phyloP scores from a whole-genome alignment of 2,113 vertebrate species.

The Upupa epops region DNA sequence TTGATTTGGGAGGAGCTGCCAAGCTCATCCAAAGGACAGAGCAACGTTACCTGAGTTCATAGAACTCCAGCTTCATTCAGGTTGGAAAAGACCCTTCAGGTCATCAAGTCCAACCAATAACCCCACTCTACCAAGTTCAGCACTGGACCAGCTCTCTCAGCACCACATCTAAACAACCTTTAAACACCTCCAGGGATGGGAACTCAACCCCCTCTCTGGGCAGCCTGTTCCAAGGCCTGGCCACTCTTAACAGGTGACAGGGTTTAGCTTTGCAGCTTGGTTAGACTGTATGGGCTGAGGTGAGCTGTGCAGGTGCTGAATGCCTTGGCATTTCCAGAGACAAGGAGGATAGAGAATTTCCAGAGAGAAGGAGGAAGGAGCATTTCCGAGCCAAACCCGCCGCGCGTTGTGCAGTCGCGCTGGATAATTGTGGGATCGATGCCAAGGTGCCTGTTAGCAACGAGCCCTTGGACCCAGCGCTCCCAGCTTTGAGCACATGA shows the following conservation, averaged over 20 bases:
- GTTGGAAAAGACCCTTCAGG: no score
- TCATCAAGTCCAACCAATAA: no score
- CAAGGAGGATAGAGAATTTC: not conserved
- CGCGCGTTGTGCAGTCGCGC: not conserved
- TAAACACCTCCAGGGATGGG: no score
- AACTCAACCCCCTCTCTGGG: no score
- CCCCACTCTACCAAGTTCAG: no score
- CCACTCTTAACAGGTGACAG: not conserved
- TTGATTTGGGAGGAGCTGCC: not conserved
- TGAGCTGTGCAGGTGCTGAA: not conserved
- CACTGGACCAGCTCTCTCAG: no score
- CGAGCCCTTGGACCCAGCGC: not conserved
- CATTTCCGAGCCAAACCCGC: not conserved
- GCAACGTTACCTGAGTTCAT: not conserved
- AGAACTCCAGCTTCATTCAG: no score
- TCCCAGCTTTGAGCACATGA: not conserved
- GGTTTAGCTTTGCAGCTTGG: not conserved
- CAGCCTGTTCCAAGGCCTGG: no score
- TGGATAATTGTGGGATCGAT: not conserved
- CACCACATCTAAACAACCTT: no score
- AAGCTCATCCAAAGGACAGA: not conserved
- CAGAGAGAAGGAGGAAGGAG: not conserved
- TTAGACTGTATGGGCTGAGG: not conserved
- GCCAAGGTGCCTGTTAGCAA: conserved; percentile 33
- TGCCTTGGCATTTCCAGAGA: not conserved